Base-by-base conservation (phyloP, 2,888 invertebrate genomes). In the Nezara viridula region DNA sequence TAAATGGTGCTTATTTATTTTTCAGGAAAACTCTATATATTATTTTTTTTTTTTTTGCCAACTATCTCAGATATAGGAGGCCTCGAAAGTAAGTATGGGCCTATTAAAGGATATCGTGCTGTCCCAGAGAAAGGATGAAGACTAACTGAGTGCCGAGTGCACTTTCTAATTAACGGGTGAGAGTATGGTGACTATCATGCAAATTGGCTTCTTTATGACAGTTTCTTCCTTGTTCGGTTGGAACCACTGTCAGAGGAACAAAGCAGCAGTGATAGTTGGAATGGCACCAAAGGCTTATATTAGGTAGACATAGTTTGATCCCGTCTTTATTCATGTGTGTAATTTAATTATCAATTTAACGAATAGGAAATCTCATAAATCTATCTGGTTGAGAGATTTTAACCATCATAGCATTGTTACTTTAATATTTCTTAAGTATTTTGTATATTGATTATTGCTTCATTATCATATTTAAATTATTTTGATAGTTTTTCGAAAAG, bases 101-200 rank as follows among this genome's bases (percentile, higher is more conserved):
- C 37, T 73, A 73, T 73, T 32, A 73, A 1, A 37, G 66, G 66
- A 73, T 37, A 73, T 73, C 66, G 21, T 2, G 60, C 19, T 32
- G 66, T 32, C 66, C 24, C 19, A 37, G 32, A 37, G 66, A 73
- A 73, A 73, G 66, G 66, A 73, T 37, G 66, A 73, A 66, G 66
- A 37, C 37, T 27, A 60, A 16, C 27, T 21, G 37, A 73, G 37
- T 37, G 32, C 44, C 44, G 44, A 81, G n/a, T 81, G 81, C 81
- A 81, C 81, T 81, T 44, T 81, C 81, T 81, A 81, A 81, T 81
- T 81, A 81, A 47, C 44, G n/a, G 81, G 44, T 19, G 81, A 44
- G 81, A 81, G 81, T 44, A 7, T 81, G 44, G 47, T 81, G n/a
- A 81, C 81, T 81, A 44, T 81, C 44, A 81, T 81, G 81, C 81